These are phyloP conservation scores for Astyanax mexicanus DNA, from an alignment of 2,797 vertebrate species.

Conservation along the genomic window DNA sequence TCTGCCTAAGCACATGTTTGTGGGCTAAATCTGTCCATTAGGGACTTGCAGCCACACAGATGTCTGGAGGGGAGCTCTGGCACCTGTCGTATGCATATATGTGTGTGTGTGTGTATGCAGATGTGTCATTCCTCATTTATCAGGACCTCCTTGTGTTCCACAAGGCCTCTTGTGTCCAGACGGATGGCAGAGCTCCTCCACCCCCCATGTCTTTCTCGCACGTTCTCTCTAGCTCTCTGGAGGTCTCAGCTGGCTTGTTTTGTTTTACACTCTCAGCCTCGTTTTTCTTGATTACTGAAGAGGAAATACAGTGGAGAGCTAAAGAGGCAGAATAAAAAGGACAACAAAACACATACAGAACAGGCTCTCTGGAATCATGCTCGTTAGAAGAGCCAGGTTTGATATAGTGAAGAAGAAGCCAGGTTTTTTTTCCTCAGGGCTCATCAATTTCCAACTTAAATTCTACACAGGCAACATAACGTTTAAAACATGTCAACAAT, in stretches of 20 bases:
- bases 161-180: constrained; percentile 16
- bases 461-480: not conserved
- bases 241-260: constrained; percentile 15
- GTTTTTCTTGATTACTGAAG: constrained; percentile 32
- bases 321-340: constrained; percentile 25
- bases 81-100: constrained; percentile 42
- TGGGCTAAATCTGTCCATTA: constrained; percentile 50
- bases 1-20: constrained; percentile 56
- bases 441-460: not conserved
- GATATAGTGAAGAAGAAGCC: not conserved
- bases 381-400: not conserved
- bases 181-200: not conserved
- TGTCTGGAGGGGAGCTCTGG: constrained; percentile 52
- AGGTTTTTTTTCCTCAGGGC: constrained; percentile 6
- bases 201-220: not conserved
- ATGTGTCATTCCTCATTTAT: constrained; percentile 45
- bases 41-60: constrained; percentile 42
- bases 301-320: constrained; percentile 20
- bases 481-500: not conserved
- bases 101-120: constrained; percentile 29
- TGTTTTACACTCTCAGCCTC: constrained; percentile 2
- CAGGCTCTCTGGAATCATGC: not conserved
- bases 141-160: constrained; percentile 33
- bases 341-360: not conserved
- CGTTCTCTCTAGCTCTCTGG: not conserved